phyloP scores from a whole-genome alignment of 2,797 vertebrate genomes.

The Anolis apletophallus region DNA sequence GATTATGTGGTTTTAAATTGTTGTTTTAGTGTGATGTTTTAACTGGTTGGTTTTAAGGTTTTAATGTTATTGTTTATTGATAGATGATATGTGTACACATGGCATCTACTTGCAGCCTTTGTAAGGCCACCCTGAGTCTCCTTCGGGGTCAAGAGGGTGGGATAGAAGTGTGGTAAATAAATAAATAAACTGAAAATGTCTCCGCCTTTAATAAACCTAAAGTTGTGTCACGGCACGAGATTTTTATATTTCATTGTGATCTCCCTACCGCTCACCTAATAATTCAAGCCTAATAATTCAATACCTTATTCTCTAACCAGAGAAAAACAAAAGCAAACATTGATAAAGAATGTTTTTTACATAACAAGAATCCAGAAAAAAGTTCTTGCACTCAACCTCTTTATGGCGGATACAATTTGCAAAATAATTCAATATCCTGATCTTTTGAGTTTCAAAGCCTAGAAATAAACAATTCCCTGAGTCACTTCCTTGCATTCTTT shows the following conservation, averaged over 20 bases:
- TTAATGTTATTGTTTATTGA: too few species aligned
- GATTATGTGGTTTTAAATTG: too few species aligned
- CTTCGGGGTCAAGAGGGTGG: too few species aligned
- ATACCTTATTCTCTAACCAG: neutral
- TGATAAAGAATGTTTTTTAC: neutral
- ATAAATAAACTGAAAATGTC: too few species aligned
- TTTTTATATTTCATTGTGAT: neutral
- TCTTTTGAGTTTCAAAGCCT: neutral
- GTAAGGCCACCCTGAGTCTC: too few species aligned
- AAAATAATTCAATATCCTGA: neutral
- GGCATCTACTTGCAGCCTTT: too few species aligned
- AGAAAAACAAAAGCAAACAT: neutral
- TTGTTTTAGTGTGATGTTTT: too few species aligned
- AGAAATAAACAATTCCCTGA: constrained; percentile 4
- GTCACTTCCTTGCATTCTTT: constrained; percentile 42
- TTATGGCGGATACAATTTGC: neutral
- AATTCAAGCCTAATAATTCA: neutral
- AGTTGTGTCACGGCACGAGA: neutral
- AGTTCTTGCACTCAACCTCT: neutral
- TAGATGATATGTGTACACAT: too few species aligned
- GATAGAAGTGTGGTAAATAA: too few species aligned
- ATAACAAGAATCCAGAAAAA: neutral
- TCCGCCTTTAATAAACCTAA: neutral
- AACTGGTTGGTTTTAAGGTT: too few species aligned
- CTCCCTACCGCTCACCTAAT: neutral